Base-by-base conservation (phyloP, 2,888 invertebrate species). In the Eurois occulta region DNA sequence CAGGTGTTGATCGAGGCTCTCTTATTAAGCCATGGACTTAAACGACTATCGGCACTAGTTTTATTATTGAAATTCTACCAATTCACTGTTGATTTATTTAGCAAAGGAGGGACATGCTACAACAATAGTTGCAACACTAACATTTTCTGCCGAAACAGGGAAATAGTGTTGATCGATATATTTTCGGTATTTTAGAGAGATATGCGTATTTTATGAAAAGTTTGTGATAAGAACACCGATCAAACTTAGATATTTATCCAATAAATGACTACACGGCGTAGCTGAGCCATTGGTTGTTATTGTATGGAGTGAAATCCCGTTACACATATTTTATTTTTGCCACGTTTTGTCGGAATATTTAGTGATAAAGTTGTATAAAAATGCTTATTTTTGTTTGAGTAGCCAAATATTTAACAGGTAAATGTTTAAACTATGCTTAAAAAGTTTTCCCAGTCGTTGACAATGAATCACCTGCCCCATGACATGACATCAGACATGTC, bases 281-380 rank as follows among this genome's bases (percentile, higher is more conserved):
- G 48, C 10, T 65, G 35, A 78, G n/a, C 21, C 7, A 46, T 43
- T 71, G 71, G 18, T 64, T 71, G 55, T 62, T 85, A 72, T 46
- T 78, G 0, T 43, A 71, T 55, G 72, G 18, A 78, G 77, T 81
- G 78, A 81, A 80, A 84, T 88, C 86, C 89, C 89, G 89, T 88
- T 89, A 89, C 72, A 79, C 48, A 86, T 86, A 90, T 86, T 90
- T 90, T 91, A 81, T 76, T 85, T 87, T 83, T 93, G 95, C 95
- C 95, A 95, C 95, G 95, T 95, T 95, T 88, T 86, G 89, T 90
- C 80, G 89, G 90, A 87, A 69, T 89, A 90, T 90, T 83, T 81
- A 75, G 73, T 60, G 78, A 70, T 64, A 80, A 87, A 84, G 85
- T 85, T 43, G 35, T 28, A 24, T 72, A n/a, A 91, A 91, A 90